Conservation (phyloP, 1,140 invertebrate genomes). For the Coboldia fuscipes region DNA sequence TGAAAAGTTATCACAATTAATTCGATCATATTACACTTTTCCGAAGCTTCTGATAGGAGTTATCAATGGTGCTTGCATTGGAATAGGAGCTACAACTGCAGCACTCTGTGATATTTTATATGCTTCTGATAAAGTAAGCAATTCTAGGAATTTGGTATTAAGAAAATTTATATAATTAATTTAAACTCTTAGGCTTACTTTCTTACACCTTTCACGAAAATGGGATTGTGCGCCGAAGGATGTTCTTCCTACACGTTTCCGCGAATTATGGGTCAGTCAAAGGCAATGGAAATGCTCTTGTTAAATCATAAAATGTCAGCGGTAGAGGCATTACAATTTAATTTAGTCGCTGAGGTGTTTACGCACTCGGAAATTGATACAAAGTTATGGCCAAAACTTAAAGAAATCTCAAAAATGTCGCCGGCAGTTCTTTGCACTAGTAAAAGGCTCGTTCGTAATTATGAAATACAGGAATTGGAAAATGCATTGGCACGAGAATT, state of each 20-base stretch:
- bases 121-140: conserved; percentile 54
- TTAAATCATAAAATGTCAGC: conserved; percentile 63
- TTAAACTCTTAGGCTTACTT: conserved; percentile 49
- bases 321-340: conserved; percentile 41
- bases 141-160: too few relatives aligned
- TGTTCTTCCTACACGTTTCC: conserved; percentile 71
- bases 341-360: conserved; percentile 48
- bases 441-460: conserved; percentile 27
- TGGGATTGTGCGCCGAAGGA: conserved; percentile 70
- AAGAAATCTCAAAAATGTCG: conserved; percentile 24
- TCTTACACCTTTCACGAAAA: conserved; percentile 57
- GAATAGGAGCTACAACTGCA: conserved; percentile 63
- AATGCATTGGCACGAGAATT: conserved; percentile 31
- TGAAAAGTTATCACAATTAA: conserved; percentile 74
- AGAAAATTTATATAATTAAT: neutral
- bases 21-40: conserved; percentile 63
- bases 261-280: conserved; percentile 45
- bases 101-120: conserved; percentile 76
- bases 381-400: conserved; percentile 32
- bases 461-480: conserved; percentile 23
- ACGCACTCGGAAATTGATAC: conserved; percentile 28
- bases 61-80: conserved; percentile 87
- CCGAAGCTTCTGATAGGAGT: conserved; percentile 73
- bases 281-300: conserved; percentile 61
- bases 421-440: conserved; percentile 27